Percentiles rank a stretch among this genome's conserved stretches.
Evolutionary conservation across 2,797 vertebrate species (phyloP).

Genomic region (Anomalospiza imberbis): DNA sequence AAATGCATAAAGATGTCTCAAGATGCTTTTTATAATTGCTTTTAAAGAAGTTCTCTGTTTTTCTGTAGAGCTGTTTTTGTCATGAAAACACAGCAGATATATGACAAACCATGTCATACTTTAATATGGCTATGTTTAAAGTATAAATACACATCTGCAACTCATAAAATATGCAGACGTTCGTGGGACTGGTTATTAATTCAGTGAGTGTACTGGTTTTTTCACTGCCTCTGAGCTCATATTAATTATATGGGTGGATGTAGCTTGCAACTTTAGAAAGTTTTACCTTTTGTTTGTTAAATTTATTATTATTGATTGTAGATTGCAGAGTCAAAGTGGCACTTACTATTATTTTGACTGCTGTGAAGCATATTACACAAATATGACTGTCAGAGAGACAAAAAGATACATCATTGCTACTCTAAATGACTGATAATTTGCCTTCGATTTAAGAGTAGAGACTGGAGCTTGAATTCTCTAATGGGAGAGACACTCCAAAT

Average conservation of each 20-base stretch:
- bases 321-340: background rate
- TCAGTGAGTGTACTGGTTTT: background rate
- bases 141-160: conserved; percentile 43
- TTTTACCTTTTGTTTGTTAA: background rate
- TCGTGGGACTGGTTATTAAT: conserved; percentile 38
- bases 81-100: conserved; percentile 19
- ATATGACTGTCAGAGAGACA: background rate
- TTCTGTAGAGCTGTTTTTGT: conserved; percentile 18
- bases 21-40: conserved; percentile 15
- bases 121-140: conserved; percentile 17
- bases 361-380: background rate
- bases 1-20: background rate
- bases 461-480: background rate
- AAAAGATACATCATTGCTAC: background rate
- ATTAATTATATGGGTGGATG: background rate
- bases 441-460: background rate
- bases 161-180: conserved; percentile 55
- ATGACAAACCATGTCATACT: background rate
- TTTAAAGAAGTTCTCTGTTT: background rate
- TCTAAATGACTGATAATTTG: background rate
- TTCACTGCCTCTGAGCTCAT: background rate
- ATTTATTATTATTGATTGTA: background rate
- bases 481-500: background rate
- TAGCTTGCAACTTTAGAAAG: background rate
- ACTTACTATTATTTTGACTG: background rate